These are phyloP conservation scores for Oreotrochilus melanogaster DNA, from an alignment of 2,113 vertebrate genomes.

Conservation along the genomic window DNA sequence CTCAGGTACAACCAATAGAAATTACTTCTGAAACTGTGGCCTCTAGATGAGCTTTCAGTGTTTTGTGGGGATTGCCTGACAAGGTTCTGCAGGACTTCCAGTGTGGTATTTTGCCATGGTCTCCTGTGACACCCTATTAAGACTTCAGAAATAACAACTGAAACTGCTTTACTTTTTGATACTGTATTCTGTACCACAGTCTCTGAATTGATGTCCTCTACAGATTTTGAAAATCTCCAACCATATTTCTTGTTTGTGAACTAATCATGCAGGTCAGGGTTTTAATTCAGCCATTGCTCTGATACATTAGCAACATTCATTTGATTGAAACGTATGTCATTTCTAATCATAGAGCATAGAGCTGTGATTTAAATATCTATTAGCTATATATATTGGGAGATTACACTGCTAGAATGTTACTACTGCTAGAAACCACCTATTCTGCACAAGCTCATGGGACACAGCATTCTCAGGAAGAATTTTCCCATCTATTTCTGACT, in stretches of 20 bases:
- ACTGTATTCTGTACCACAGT: neutral
- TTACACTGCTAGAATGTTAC: neutral
- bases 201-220: neutral
- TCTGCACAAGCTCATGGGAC: neutral
- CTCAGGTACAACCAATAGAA: neutral
- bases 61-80: neutral
- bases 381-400: neutral
- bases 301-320: neutral
- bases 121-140: neutral
- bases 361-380: neutral
- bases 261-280: neutral
- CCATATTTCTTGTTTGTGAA: neutral
- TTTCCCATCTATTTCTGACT: neutral
- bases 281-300: neutral
- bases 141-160: neutral
- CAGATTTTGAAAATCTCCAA: neutral
- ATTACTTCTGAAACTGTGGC: neutral
- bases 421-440: neutral
- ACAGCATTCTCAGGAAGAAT: neutral
- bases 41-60: neutral
- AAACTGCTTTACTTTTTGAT: neutral
- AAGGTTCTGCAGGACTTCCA: neutral
- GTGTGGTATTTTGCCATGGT: rapidly evolving
- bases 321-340: neutral
- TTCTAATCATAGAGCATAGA: neutral